These are phyloP conservation scores for Sylvicola fuscatus DNA, from an alignment of 2,888 invertebrate genomes.

Conservation along the genomic window DNA sequence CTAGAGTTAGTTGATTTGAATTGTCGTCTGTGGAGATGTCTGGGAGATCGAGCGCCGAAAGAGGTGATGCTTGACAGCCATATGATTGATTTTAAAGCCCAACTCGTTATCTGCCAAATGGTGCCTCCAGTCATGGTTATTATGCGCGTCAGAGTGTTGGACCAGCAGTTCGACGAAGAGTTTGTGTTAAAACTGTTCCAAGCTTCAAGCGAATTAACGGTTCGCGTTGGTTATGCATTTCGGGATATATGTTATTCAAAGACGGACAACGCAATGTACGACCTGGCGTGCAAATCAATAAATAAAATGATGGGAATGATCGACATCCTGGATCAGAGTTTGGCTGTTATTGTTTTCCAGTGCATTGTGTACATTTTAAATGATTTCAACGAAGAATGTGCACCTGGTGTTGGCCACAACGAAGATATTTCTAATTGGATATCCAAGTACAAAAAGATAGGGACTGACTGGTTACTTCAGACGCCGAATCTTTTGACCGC, in stretches of 20 bases:
- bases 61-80: slow-evolving; percentile 21
- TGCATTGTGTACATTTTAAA: slow-evolving; percentile 3
- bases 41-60: slow-evolving; percentile 18
- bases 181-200: slow-evolving; percentile 37
- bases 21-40: slow-evolving; percentile 24
- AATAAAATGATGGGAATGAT: slow-evolving; percentile 24
- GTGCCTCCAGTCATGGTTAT: slow-evolving; percentile 35
- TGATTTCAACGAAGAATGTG: slow-evolving; percentile 1
- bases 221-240: slow-evolving; percentile 35
- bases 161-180: slow-evolving; percentile 29
- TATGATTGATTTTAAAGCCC: slow-evolving; percentile 30
- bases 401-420: too few relatives aligned
- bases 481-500: slow-evolving; percentile 35
- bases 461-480: slow-evolving; percentile 23
- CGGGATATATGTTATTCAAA: slow-evolving; percentile 26
- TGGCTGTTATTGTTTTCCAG: slow-evolving; percentile 33
- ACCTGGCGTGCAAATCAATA: slow-evolving; percentile 20
- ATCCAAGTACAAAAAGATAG: slow-evolving; percentile 5
- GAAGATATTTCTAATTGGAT: slow-evolving; percentile 25
- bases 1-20: slow-evolving; percentile 21
- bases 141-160: slow-evolving; percentile 15
- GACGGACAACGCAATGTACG: slow-evolving; percentile 12
- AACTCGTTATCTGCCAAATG: slow-evolving; percentile 37
- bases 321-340: slow-evolving; percentile 34
- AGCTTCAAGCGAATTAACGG: slow-evolving; percentile 39